Evolutionary conservation across 1,140 invertebrate species (phyloP).

Genomic region (Alviniconcha marisindica): DNA sequence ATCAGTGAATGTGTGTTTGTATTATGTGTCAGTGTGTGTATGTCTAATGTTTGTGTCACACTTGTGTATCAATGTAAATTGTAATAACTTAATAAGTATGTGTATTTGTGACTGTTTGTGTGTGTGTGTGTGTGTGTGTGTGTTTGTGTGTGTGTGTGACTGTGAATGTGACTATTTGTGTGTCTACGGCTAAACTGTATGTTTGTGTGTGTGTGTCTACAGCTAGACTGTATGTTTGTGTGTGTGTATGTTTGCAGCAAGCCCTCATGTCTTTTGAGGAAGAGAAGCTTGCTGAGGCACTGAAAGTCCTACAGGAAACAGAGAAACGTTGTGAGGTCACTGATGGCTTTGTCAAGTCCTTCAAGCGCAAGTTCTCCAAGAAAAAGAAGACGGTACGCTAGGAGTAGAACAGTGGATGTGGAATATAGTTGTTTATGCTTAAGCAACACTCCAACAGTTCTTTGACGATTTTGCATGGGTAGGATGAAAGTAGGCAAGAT

Average conservation of each 20-base stretch:
- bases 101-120: too few relatives aligned
- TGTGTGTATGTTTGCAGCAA: constrained; percentile 78
- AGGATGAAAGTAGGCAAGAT: not conserved
- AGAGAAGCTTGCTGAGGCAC: constrained; percentile 81
- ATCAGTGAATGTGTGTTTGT: not conserved
- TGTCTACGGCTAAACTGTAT: not conserved
- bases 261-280: constrained; percentile 86
- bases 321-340: constrained; percentile 80
- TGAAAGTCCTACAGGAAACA: constrained; percentile 80
- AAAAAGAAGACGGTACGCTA: constrained; percentile 52
- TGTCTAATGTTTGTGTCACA: not conserved
- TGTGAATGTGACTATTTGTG: not conserved
- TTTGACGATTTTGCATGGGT: not conserved
- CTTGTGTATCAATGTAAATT: too few relatives aligned
- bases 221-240: not conserved
- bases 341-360: constrained; percentile 65
- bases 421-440: not conserved
- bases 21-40: not conserved
- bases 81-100: too few relatives aligned
- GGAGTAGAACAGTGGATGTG: not conserved
- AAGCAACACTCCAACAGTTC: too few relatives aligned
- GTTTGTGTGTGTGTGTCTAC: not conserved
- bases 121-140: not conserved
- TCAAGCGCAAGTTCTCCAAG: constrained; percentile 67
- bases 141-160: not conserved